Evolutionary conservation across 2,113 vertebrate species (phyloP).

Genomic region (Dipodomys ordii): DNA sequence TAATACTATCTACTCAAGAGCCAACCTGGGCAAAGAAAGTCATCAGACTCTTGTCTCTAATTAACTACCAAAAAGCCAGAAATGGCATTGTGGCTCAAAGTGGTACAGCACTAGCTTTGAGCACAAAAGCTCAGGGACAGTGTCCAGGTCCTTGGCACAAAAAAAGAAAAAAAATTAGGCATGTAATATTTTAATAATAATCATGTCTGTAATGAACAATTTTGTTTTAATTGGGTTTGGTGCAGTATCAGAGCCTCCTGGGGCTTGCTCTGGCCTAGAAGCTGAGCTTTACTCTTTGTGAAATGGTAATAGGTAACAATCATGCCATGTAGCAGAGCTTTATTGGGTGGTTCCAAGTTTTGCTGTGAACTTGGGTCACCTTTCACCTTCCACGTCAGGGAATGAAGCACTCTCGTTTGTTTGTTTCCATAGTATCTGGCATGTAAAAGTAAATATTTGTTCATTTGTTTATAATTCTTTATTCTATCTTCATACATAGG

Average conservation of each 20-base stretch:
- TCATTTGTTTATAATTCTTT: too few species aligned
- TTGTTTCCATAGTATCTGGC: too few species aligned
- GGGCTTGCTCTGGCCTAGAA: neutral
- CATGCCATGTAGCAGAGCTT: neutral
- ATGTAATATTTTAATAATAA: constrained; percentile 41
- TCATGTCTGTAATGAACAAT: neutral
- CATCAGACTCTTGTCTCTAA: too few species aligned
- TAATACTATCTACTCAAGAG: too few species aligned
- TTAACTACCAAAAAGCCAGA: too few species aligned
- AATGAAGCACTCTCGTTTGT: neutral
- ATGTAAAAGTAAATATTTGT: too few species aligned
- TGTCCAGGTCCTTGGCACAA: too few species aligned
- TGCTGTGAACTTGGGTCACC: neutral
- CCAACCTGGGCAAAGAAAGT: too few species aligned
- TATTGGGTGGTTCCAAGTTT: neutral
- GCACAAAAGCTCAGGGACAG: too few species aligned
- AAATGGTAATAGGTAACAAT: neutral
- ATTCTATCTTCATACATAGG: too few species aligned
- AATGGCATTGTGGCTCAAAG: too few species aligned
- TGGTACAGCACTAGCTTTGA: too few species aligned
- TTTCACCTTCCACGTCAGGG: neutral
- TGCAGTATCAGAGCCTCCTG: neutral
- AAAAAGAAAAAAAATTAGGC: neutral
- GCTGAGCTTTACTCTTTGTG: constrained; percentile 34
- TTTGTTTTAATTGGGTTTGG: constrained; percentile 14